phyloP scores from a whole-genome alignment of 2,797 vertebrate genomes.

The Phataginus tricuspis region DNA sequence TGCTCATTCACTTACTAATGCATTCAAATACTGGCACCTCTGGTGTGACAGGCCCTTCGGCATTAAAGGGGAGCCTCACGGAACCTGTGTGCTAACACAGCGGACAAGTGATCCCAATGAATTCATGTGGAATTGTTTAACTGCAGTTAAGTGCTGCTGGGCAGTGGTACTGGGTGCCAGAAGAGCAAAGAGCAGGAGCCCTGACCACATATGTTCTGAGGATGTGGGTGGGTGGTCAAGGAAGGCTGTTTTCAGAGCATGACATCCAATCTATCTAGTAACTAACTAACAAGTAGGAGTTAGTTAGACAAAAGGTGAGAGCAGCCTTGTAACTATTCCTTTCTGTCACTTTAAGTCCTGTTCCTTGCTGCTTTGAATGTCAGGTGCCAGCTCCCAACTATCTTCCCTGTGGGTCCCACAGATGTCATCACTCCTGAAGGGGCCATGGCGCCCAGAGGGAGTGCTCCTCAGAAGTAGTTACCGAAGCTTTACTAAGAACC shows the following conservation, averaged over 20 bases:
- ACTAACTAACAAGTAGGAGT: not conserved
- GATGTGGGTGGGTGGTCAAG: not conserved
- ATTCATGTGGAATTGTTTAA: not conserved
- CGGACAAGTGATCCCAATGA: not conserved
- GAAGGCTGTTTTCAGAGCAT: not conserved
- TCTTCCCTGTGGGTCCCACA: not conserved
- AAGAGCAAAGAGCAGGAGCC: not conserved
- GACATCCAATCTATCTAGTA: not conserved
- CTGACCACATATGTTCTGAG: not conserved
- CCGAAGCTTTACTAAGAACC: not conserved
- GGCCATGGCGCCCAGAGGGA: not conserved
- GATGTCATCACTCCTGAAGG: not conserved
- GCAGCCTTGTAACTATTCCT: not conserved
- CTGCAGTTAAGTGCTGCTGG: not conserved
- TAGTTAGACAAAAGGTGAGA: not conserved
- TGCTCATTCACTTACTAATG: not conserved
- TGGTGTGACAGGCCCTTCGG: accelerated
- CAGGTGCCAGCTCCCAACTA: not conserved
- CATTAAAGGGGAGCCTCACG: not conserved
- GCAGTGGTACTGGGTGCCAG: not conserved
- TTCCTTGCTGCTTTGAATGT: not conserved
- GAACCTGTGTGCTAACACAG: not conserved
- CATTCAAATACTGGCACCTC: not conserved
- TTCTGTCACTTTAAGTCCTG: conserved; percentile 2
- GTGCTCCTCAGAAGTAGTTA: not conserved